Percentiles rank a stretch among this genome's conserved stretches.
phyloP scores from a whole-genome alignment of 64 coral and sea anemone species.

The Orbicella faveolata region DNA sequence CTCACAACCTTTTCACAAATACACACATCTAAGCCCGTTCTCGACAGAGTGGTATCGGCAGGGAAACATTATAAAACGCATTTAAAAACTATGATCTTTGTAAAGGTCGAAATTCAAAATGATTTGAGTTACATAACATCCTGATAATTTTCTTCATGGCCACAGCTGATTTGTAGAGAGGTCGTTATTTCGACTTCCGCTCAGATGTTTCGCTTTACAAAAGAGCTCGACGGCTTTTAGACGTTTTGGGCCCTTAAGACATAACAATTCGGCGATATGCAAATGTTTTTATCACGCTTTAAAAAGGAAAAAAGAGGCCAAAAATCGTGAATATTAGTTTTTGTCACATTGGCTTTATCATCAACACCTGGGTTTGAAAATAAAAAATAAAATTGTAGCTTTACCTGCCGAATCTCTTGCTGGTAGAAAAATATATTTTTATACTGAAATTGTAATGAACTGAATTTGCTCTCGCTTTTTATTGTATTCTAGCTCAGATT shows the following conservation, averaged over 20 bases:
- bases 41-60: not conserved
- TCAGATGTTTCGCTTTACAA: not conserved
- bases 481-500: no score
- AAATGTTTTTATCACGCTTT: not conserved
- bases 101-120: not conserved
- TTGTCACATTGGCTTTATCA: not conserved
- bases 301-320: not conserved
- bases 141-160: not conserved
- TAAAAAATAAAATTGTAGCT: no score
- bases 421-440: not conserved
- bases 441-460: no score
- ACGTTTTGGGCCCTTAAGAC: not conserved
- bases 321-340: not conserved
- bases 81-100: not conserved
- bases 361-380: not conserved
- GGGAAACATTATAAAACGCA: not conserved
- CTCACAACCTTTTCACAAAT: not conserved
- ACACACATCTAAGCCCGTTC: not conserved
- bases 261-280: not conserved
- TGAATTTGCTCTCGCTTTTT: no score
- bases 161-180: not conserved
- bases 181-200: not conserved
- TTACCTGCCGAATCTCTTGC: not conserved
- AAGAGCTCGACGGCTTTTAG: not conserved
- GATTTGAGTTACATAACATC: not conserved